Conservation (phyloP, 2,113 vertebrate species). For the Hipposideros armiger region DNA sequence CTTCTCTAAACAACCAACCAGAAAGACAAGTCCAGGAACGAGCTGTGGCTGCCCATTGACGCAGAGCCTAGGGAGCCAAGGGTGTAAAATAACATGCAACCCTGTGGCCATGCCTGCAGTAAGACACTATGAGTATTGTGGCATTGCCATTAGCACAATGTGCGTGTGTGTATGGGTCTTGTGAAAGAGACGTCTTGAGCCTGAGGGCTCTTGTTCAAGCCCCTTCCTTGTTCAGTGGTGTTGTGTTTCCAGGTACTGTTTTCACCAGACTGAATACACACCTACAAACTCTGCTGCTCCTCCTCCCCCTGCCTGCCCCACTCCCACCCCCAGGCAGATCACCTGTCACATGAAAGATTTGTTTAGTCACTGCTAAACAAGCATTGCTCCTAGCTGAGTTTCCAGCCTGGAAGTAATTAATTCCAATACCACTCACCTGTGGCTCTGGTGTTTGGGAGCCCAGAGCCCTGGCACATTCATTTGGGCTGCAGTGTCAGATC, state of each 20-base stretch:
- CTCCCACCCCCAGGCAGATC: background rate
- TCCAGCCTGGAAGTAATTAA: background rate
- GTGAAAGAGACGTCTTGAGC: background rate
- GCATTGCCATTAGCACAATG: background rate
- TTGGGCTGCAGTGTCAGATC: background rate
- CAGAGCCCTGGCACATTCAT: background rate
- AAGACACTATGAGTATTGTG: background rate
- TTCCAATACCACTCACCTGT: background rate
- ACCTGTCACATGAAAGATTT: background rate
- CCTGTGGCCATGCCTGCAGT: background rate
- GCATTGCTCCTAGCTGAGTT: conserved; percentile 3
- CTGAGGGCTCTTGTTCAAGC: background rate
- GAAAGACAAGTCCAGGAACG: conserved; percentile 18
- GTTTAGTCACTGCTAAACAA: conserved; percentile 45
- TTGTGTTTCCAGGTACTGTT: background rate
- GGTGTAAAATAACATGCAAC: background rate
- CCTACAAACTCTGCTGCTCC: background rate
- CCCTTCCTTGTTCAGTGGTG: background rate
- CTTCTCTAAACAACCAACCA: conserved; percentile 33
- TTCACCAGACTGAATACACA: background rate
- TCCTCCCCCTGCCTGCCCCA: background rate
- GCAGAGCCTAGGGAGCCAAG: background rate
- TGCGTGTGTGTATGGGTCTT: background rate
- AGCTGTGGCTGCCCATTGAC: background rate
- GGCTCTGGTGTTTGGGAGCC: background rate